phyloP scores from a whole-genome alignment of 2,888 invertebrate species.

The Heteromurus nitidus region DNA sequence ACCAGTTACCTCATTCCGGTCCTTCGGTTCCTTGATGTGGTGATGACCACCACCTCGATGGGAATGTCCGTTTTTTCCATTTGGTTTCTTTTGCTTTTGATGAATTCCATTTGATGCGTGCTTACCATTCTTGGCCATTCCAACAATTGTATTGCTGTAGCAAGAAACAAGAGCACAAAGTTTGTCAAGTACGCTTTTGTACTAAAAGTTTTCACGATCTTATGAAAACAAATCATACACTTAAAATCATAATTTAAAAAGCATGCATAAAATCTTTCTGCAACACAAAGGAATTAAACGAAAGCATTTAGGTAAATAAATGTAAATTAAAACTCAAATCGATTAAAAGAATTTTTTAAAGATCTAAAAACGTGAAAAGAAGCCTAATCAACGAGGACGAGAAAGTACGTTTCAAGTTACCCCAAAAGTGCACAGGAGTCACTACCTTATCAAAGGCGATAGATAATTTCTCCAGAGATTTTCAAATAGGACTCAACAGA shows the following conservation, averaged over 20 bases:
- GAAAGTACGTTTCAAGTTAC: not conserved
- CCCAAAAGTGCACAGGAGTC: not conserved
- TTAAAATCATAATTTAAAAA: no score
- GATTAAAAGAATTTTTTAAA: not conserved
- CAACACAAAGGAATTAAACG: not conserved
- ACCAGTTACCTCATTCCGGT: conserved; percentile 45
- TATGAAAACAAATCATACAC: no score
- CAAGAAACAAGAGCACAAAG: no score
- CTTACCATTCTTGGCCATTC: conserved; percentile 14
- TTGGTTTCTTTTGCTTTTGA: conserved; percentile 55
- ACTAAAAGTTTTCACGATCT: no score
- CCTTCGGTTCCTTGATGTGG: conserved; percentile 24
- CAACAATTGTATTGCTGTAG: conserved; percentile 42
- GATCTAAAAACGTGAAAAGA: not conserved
- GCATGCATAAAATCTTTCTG: no score
- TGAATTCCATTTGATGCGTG: not conserved
- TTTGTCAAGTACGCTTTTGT: no score
- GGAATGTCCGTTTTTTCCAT: conserved; percentile 52
- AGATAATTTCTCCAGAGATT: conserved; percentile 1
- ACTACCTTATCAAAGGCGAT: conserved; percentile 11
- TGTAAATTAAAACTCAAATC: not conserved
- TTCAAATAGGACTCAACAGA: conserved; percentile 7
- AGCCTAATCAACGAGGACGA: not conserved
- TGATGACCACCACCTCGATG: conserved; percentile 39
- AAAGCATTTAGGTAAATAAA: not conserved